These are phyloP conservation scores for Neocrepidodera transversa DNA, from an alignment of 2,888 invertebrate species.

Conservation along the genomic window DNA sequence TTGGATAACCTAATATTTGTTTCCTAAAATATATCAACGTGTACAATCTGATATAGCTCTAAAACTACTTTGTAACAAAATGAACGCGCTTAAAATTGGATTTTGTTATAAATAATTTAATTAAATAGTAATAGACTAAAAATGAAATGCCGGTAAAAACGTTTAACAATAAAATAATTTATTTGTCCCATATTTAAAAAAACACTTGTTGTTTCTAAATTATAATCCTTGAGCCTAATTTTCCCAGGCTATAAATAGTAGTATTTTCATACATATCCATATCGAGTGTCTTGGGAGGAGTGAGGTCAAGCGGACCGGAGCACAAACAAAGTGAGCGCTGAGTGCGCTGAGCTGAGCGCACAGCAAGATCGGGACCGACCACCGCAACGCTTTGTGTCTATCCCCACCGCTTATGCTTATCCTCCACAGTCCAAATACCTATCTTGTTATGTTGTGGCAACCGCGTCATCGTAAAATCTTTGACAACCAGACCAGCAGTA, in stretches of 20 bases:
- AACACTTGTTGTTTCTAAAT: too few relatives aligned
- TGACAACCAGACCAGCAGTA: background rate
- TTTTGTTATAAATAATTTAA: too few relatives aligned
- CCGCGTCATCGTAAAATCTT: background rate
- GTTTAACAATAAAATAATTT: too few relatives aligned
- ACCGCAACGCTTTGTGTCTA: background rate
- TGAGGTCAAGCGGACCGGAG: slow-evolving; percentile 1
- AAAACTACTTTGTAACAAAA: too few relatives aligned
- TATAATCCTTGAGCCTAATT: too few relatives aligned
- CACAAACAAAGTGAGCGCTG: background rate
- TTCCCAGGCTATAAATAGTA: background rate
- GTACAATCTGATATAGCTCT: too few relatives aligned
- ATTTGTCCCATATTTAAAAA: too few relatives aligned
- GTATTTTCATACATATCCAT: slow-evolving; percentile 4
- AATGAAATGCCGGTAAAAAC: too few relatives aligned
- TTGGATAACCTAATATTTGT: too few relatives aligned
- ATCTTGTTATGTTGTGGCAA: background rate
- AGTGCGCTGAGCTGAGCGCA: background rate
- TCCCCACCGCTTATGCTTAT: background rate
- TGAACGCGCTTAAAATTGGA: too few relatives aligned
- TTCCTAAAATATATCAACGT: too few relatives aligned
- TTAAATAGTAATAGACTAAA: too few relatives aligned
- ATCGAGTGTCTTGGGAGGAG: slow-evolving; percentile 1
- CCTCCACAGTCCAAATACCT: background rate
- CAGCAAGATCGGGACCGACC: background rate